A percentile compares a stretch with the other conserved stretches of the same genome.
Evolutionary conservation across 1,140 invertebrate genomes (phyloP).

Genomic region (Tetraneura akinire): DNA sequence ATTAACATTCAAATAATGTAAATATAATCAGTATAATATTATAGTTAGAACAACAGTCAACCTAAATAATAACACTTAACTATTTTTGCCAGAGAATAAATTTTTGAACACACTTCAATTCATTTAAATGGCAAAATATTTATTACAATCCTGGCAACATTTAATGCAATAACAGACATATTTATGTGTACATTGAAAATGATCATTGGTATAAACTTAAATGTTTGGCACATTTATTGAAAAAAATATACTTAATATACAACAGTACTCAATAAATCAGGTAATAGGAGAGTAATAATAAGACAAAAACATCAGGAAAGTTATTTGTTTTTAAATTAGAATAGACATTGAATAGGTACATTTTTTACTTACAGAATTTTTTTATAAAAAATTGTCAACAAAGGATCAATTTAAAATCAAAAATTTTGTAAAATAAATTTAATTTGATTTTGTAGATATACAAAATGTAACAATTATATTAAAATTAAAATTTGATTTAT

Average conservation of each 20-base stretch:
- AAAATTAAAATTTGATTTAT: no score
- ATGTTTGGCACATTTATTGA: conserved; percentile 24
- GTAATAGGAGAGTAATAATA: background rate
- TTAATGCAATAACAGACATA: background rate
- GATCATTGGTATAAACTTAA: conserved; percentile 6
- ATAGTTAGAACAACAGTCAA: background rate
- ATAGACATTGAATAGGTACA: no score
- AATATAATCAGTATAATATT: background rate
- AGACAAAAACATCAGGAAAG: background rate
- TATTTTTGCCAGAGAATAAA: conserved; percentile 1
- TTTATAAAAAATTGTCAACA: no score
- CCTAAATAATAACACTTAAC: background rate
- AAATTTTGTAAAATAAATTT: no score
- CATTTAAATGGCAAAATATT: conserved; percentile 1
- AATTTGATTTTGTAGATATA: no score
- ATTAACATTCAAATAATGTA: no score
- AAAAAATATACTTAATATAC: background rate
- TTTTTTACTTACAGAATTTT: no score
- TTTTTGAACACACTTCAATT: background rate
- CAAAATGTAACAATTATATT: no score
- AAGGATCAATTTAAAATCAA: no score
- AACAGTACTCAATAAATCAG: background rate
- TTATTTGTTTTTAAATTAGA: no score
- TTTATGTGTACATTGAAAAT: conserved; percentile 11
- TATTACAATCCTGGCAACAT: conserved; percentile 26